Base-by-base conservation (phyloP, 2,797 vertebrate genomes). In the Acanthurus leucopareius region DNA sequence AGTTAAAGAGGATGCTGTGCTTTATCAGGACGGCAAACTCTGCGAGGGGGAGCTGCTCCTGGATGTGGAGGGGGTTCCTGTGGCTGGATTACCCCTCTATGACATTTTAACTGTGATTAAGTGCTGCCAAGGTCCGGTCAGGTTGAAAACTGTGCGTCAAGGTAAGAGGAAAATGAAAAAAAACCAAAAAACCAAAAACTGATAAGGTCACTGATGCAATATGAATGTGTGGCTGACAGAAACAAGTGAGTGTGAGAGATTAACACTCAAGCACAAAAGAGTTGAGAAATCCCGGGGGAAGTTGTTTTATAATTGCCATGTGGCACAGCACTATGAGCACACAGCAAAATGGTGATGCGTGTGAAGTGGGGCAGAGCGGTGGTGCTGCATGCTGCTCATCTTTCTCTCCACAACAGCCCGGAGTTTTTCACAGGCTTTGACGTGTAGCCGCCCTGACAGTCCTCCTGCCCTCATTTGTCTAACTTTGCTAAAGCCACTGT, bases 21-120 rank as follows among this genome's bases (percentile, higher is more conserved):
- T 91, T 40, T 89, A 83, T 77, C 93, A 92, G 88, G 92, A 92
- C 56, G 95, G 95, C 1, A 86, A 90, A 83, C 92, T 96, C 65
- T 83, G 84, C 66, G 93, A 95, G 13, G 97, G 97, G 58, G 97
- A 97, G 77, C 93, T 98, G 77, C 91, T 98, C 20, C 91, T 98
- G 94, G 97, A 97, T 77, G 97, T 98, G 35, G 96, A 97, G 81
- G 97, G 97, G 48, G 65, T 97, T 63, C 91, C 96, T 9, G 97
- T 98, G 89, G 96, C 97, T n/a, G 97, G 97, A 79, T 91, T 98
- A 93, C 97, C 97, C 40, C 96, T 95, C 28, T 97, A 97, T 89
- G 97, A 98, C 88, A 96, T 97, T 66, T 86, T 94, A 88, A 93
- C 93, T 22, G 88, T 97, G 88, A 93, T 98, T 62, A 93, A 95